Evolutionary conservation across 2,113 vertebrate species (phyloP), one percentile per base, ranked within the genome.

Genomic region (Alaudala cheleensis): DNA sequence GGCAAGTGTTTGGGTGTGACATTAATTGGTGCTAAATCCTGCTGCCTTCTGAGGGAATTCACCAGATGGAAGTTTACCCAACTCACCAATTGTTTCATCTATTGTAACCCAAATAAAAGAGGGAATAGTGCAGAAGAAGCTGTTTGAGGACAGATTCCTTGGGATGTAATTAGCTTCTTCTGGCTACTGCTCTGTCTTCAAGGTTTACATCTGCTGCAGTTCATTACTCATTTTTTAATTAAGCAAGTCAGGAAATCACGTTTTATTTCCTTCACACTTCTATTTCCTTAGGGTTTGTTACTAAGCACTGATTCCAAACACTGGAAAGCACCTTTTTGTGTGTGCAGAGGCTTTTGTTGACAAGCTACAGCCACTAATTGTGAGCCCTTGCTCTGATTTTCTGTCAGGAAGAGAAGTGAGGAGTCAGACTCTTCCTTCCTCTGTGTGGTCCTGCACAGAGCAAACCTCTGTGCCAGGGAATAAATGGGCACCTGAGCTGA

Each of bases 171-270:
- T 70, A 88, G 83, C 65, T 56, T 19, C 6, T 45, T 74, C 70
- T 84, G 92, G 90, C 82, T 73, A 19, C 76, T 39, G 40, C 86
- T 90, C 61, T 44, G n/a, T 56, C 88, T 95, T 83, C 62, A 47
- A 70, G 70, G 67, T 81, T 92, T 86, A 29, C 89, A 81, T 93
- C 92, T 95, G 78, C 82, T 90, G 26, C 67, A 49, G 79, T n/a
- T 90, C 92, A 39, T 92, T 95, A 90, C 70, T 95, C 88, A 76
- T 80, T 88, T 92, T 95, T 96, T 86, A 71, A 94, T 94, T 95
- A 74, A 78, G 90, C 82, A 86, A 71, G 51, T 29, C 49, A 45
- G 66, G 81, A 56, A 49, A 74, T 58, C 8, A 1, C 40, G 14
- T 40, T 29, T 58, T 23, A 6, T 60, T 92, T 91, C 62, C 72